A percentile compares a stretch with the other conserved stretches of the same genome.
These are phyloP conservation scores for Proteles cristata DNA, from an alignment of 2,113 vertebrate species.

Conservation along the genomic window DNA sequence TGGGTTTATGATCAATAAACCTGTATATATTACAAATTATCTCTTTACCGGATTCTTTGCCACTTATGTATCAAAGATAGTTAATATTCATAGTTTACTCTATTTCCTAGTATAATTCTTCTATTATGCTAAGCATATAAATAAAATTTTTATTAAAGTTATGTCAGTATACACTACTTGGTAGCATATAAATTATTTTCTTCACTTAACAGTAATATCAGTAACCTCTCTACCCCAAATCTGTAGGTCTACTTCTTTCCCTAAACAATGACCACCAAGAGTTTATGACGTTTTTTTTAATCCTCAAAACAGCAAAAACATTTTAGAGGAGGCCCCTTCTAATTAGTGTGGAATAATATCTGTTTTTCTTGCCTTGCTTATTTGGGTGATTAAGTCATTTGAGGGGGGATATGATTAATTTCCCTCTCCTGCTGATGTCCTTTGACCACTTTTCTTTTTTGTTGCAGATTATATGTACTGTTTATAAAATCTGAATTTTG, in stretches of 20 bases:
- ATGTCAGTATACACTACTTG: background rate
- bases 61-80: background rate
- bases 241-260: background rate
- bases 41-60: background rate
- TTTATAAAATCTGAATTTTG: background rate
- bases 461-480: background rate
- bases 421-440: background rate
- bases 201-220: slow-evolving; percentile 15
- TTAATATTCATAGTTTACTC: background rate
- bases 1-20: background rate
- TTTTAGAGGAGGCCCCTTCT: background rate
- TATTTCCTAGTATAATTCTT: background rate
- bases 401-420: background rate
- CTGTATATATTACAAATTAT: background rate
- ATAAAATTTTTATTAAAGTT: background rate
- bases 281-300: background rate
- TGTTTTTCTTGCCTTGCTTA: background rate
- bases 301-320: background rate
- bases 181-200: background rate
- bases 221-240: background rate
- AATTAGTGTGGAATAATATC: background rate
- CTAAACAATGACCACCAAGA: background rate
- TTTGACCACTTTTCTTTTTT: background rate
- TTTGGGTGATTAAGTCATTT: background rate
- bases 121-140: background rate